Evolutionary conservation across 2,113 vertebrate genomes (phyloP).

Genomic region (Caracal caracal): DNA sequence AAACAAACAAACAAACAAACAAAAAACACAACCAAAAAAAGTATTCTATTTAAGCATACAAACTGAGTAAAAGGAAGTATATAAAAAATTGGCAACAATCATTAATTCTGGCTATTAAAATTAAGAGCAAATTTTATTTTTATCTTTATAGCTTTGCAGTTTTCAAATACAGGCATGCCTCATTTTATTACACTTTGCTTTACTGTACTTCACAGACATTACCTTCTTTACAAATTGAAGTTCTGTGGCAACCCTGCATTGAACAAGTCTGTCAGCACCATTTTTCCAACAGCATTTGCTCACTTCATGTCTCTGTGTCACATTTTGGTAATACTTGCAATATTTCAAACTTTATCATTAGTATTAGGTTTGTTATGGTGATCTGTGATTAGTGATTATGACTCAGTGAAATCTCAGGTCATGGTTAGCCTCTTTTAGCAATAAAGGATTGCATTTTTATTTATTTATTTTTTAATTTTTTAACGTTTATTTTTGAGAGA

Average conservation of each 20-base stretch:
- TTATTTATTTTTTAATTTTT: background rate
- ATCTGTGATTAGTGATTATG: background rate
- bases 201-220: background rate
- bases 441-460: background rate
- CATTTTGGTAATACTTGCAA: background rate
- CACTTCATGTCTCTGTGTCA: background rate
- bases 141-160: background rate
- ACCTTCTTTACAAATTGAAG: background rate
- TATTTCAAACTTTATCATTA: background rate
- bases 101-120: background rate
- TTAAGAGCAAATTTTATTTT: conserved; percentile 13
- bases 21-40: background rate
- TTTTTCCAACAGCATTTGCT: background rate
- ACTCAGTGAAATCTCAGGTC: background rate
- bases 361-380: background rate
- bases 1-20: too few species aligned
- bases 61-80: background rate
- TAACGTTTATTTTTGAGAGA: background rate
- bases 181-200: background rate
- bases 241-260: background rate
- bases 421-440: background rate
- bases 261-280: background rate
- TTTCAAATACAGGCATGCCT: background rate
- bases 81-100: conserved; percentile 21
- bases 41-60: background rate